phyloP scores from a whole-genome alignment of 2,888 invertebrate species.

The Stenotaenia linearis region DNA sequence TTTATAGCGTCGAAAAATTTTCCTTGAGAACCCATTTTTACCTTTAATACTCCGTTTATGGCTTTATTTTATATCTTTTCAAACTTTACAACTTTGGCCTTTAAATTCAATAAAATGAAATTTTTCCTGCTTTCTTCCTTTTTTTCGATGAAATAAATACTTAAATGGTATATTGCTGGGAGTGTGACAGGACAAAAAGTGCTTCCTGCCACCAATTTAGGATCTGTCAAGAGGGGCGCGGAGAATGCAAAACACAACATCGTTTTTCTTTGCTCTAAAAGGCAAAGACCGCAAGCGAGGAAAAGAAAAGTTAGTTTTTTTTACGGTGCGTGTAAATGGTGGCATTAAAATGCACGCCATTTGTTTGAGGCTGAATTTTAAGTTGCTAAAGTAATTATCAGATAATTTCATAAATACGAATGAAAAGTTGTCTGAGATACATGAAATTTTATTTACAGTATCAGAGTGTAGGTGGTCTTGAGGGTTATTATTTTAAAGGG shows the following conservation, averaged over 20 bases:
- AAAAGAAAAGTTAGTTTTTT: neutral
- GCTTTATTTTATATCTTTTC: neutral
- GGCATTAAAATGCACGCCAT: neutral
- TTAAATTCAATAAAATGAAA: neutral
- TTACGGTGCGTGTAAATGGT: neutral
- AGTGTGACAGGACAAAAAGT: neutral
- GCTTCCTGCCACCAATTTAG: neutral
- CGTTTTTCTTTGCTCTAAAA: neutral
- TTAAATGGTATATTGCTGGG: too few relatives aligned
- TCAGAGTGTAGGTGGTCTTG: neutral
- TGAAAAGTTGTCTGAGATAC: neutral
- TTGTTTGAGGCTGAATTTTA: neutral
- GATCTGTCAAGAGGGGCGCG: neutral
- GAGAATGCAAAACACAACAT: neutral
- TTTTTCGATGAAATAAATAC: too few relatives aligned
- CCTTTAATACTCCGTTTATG: neutral
- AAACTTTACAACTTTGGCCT: neutral
- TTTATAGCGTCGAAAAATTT: neutral
- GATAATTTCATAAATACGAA: neutral
- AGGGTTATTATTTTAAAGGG: too few relatives aligned
- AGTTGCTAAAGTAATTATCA: neutral
- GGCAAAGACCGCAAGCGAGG: neutral
- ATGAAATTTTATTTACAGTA: too few relatives aligned
- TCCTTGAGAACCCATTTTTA: neutral
- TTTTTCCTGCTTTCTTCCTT: too few relatives aligned